Conservation (phyloP, 2,888 invertebrate genomes). For the Cordylochernes scorpioides region DNA sequence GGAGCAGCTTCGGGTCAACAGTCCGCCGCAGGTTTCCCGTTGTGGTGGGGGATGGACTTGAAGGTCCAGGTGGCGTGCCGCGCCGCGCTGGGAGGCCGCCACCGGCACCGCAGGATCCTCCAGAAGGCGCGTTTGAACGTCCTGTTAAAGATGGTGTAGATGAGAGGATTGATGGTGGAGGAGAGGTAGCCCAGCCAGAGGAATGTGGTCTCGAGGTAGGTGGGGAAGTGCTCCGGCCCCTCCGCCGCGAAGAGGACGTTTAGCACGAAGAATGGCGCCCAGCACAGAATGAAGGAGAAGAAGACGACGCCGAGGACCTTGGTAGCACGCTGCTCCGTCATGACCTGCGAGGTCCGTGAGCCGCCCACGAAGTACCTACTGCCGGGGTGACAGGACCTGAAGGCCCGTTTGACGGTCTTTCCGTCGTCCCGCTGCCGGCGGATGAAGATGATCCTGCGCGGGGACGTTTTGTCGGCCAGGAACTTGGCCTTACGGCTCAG, state of each 20-base stretch:
- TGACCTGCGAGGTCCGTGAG: conserved; percentile 27
- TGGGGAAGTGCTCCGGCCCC: conserved; percentile 43
- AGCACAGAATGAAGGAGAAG: conserved; percentile 71
- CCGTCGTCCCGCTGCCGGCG: conserved; percentile 10
- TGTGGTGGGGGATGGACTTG: too few relatives aligned
- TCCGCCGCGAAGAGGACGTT: conserved; percentile 54
- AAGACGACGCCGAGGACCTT: conserved; percentile 82
- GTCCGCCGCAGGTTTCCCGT: too few relatives aligned
- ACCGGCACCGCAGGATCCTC: conserved; percentile 44
- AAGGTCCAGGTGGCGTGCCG: too few relatives aligned
- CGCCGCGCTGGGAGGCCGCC: too few relatives aligned
- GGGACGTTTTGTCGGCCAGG: conserved; percentile 11
- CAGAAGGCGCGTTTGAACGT: conserved; percentile 72
- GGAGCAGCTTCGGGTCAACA: too few relatives aligned
- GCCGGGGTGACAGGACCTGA: too few relatives aligned
- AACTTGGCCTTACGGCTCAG: conserved; percentile 39
- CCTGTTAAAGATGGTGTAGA: conserved; percentile 84
- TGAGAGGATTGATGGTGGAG: conserved; percentile 80
- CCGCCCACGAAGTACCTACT: conserved; percentile 7
- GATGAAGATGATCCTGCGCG: too few relatives aligned
- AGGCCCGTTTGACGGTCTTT: conserved; percentile 7
- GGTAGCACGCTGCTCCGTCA: conserved; percentile 80
- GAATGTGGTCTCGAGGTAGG: conserved; percentile 50
- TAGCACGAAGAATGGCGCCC: conserved; percentile 83
- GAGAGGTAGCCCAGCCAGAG: conserved; percentile 82